These are phyloP conservation scores for Aphelenchoides bicaudatus DNA, from an alignment of 2,888 invertebrate species.

Conservation along the genomic window DNA sequence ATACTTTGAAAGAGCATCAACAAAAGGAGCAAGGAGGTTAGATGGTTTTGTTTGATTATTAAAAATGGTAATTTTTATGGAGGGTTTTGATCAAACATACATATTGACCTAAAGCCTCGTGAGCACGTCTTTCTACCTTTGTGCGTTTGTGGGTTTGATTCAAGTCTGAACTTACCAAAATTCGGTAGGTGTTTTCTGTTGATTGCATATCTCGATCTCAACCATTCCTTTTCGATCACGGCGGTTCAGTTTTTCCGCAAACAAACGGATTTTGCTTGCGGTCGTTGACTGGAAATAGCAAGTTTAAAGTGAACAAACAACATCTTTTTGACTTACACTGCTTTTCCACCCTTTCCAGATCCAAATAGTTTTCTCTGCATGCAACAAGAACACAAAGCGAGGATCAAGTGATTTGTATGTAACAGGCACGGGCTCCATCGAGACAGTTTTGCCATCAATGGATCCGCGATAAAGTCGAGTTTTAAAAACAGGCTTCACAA, in stretches of 20 bases:
- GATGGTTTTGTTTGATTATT: too few species aligned
- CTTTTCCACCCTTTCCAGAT: slow-evolving; percentile 80
- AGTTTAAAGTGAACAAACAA: neutral
- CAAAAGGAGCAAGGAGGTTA: too few species aligned
- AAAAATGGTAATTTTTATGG: too few species aligned
- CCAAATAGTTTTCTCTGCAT: slow-evolving; percentile 76
- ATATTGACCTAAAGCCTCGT: neutral
- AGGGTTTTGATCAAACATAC: slow-evolving; percentile 19
- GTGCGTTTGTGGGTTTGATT: too few species aligned
- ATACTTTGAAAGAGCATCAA: too few species aligned
- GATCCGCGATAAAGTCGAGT: slow-evolving; percentile 51
- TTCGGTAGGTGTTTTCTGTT: slow-evolving; percentile 76
- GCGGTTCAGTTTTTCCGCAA: slow-evolving; percentile 97
- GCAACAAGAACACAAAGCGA: slow-evolving; percentile 83
- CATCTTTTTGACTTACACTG: slow-evolving; percentile 39
- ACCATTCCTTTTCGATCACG: slow-evolving; percentile 92
- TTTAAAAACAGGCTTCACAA: neutral
- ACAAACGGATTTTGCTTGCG: slow-evolving; percentile 67
- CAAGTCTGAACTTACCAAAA: slow-evolving; percentile 75
- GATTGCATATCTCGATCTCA: slow-evolving; percentile 78
- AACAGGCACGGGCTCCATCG: slow-evolving; percentile 65
- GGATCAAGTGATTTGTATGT: slow-evolving; percentile 75
- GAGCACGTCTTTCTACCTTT: neutral
- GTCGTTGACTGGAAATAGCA: slow-evolving; percentile 47
- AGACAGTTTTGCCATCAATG: slow-evolving; percentile 58